Evolutionary conservation across 1,140 invertebrate species (phyloP).

Genomic region (Monochamus saltuarius): DNA sequence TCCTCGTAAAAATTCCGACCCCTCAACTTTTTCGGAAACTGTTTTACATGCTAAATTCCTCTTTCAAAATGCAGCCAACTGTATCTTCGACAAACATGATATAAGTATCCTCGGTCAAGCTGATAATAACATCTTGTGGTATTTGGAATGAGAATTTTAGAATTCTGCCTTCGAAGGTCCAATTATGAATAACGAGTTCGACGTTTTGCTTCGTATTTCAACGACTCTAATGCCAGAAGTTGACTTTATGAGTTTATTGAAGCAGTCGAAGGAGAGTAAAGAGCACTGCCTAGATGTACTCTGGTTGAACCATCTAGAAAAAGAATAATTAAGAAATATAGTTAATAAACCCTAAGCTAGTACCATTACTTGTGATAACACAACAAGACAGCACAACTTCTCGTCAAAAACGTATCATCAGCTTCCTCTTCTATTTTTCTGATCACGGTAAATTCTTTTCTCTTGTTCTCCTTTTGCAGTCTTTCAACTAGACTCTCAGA

Average conservation of each 20-base stretch:
- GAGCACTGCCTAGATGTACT: conserved; percentile 56
- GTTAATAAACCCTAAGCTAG: not conserved
- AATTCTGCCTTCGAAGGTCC: conserved; percentile 62
- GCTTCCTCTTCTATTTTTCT: conserved; percentile 51
- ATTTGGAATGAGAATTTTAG: conserved; percentile 61
- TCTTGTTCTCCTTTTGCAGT: conserved; percentile 57
- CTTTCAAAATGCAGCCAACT: conserved; percentile 58
- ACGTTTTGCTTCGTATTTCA: conserved; percentile 66
- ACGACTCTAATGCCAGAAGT: conserved; percentile 67
- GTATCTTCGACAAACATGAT: conserved; percentile 60
- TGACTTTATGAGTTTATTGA: conserved; percentile 62
- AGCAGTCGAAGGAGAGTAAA: conserved; percentile 57
- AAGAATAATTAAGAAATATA: conserved; percentile 3
- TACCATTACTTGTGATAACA: conserved; percentile 62
- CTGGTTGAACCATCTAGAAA: conserved; percentile 57
- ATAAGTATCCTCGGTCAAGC: conserved; percentile 52
- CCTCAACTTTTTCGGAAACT: not conserved
- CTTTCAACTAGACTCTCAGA: conserved; percentile 54
- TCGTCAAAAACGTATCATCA: conserved; percentile 61
- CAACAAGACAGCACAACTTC: conserved; percentile 67
- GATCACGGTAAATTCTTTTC: conserved; percentile 53
- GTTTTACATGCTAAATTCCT: not conserved
- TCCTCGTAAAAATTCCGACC: not conserved
- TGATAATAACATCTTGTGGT: conserved; percentile 51
- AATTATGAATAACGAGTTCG: conserved; percentile 64